phyloP scores from a whole-genome alignment of 2,113 vertebrate genomes.

The Myxocyprinus asiaticus region DNA sequence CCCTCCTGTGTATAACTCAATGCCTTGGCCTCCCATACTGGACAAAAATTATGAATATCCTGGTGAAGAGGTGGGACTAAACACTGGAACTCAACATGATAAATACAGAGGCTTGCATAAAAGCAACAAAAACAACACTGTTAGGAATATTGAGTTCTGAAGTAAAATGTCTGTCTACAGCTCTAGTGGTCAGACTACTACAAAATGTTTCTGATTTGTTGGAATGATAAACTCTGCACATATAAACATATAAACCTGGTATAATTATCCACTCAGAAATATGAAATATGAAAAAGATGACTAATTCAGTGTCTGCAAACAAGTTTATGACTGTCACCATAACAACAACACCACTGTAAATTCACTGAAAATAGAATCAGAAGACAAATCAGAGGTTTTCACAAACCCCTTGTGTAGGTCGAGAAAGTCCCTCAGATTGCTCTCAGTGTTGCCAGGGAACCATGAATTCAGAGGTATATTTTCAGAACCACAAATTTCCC shows the following conservation, averaged over 20 bases:
- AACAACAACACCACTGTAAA: conserved; percentile 22
- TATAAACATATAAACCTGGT: neutral
- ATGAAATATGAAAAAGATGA: conserved; percentile 15
- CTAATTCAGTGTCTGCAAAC: conserved; percentile 25
- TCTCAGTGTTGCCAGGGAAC: neutral
- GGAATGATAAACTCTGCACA: neutral
- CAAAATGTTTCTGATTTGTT: conserved; percentile 4
- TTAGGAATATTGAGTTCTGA: neutral
- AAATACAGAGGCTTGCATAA: neutral
- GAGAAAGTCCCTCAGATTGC: neutral
- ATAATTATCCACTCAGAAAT: conserved; percentile 1
- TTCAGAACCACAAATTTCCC: neutral
- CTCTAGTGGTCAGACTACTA: neutral
- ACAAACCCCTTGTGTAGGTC: neutral
- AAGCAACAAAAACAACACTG: neutral
- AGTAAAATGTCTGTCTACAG: conserved; percentile 14
- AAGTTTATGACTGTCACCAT: conserved; percentile 43
- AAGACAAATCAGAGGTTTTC: conserved; percentile 13
- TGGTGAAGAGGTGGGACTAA: neutral
- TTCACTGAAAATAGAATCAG: conserved; percentile 24
- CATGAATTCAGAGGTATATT: neutral
- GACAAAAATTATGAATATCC: neutral
- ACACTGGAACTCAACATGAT: neutral
- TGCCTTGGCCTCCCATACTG: neutral
- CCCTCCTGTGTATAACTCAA: too few relatives aligned